Conservation (phyloP, 2,888 invertebrate species). For the Polydrusus pterygomalis region DNA sequence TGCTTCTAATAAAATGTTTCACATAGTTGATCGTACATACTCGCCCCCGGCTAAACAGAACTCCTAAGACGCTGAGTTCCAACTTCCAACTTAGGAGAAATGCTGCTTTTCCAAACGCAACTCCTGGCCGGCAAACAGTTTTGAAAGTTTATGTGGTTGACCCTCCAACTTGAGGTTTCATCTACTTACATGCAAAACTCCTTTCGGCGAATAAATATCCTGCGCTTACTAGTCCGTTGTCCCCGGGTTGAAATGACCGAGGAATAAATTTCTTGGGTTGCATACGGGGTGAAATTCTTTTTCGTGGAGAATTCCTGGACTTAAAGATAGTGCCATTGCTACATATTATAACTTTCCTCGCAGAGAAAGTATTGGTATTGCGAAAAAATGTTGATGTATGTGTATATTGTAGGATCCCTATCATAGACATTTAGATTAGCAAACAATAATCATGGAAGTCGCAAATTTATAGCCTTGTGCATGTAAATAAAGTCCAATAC, state of each 20-base stretch:
- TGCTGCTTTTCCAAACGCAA: slow-evolving; percentile 64
- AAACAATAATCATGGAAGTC: too few species aligned
- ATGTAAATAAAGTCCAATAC: too few species aligned
- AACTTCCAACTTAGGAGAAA: slow-evolving; percentile 66
- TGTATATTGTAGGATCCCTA: too few species aligned
- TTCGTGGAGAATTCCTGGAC: too few species aligned
- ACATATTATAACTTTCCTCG: too few species aligned
- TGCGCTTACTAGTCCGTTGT: slow-evolving; percentile 52
- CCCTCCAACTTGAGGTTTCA: slow-evolving; percentile 70
- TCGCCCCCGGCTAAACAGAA: slow-evolving; percentile 55
- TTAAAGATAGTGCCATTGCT: too few species aligned
- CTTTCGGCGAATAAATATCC: slow-evolving; percentile 61
- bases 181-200: slow-evolving; percentile 70
- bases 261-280: slow-evolving; percentile 33
- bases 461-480: too few species aligned
- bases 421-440: too few species aligned
- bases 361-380: too few species aligned
- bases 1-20: slow-evolving; percentile 70
- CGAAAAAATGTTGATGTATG: too few species aligned
- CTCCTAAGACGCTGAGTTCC: slow-evolving; percentile 69
- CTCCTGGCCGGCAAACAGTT: slow-evolving; percentile 65
- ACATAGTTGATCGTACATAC: slow-evolving; percentile 69
- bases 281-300: slow-evolving; percentile 19
- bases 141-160: slow-evolving; percentile 73
- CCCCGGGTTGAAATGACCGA: slow-evolving; percentile 55